Evolutionary conservation across 2,888 invertebrate species (phyloP).

Genomic region (Mesoligia furuncula): DNA sequence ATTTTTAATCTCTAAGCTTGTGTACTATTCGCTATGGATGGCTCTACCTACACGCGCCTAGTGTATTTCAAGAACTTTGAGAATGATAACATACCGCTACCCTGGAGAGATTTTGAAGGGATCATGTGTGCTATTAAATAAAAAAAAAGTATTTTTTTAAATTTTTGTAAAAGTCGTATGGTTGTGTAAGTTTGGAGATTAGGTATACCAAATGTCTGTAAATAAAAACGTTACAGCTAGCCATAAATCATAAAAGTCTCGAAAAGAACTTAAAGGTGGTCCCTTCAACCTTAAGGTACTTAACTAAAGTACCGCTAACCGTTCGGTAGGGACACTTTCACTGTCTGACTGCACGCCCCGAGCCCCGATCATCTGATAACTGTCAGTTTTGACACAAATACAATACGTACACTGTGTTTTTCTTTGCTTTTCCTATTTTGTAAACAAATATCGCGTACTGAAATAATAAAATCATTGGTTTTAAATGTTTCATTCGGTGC

Average conservation of each 20-base stretch:
- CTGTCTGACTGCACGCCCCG: slow-evolving; percentile 74
- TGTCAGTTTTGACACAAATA: slow-evolving; percentile 66
- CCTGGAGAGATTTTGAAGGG: not conserved
- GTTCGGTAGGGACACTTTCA: slow-evolving; percentile 85
- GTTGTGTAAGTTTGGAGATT: not conserved
- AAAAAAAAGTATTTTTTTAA: too few relatives aligned
- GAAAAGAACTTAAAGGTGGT: slow-evolving; percentile 40
- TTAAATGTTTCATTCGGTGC: not conserved
- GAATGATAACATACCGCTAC: not conserved
- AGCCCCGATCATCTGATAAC: slow-evolving; percentile 77
- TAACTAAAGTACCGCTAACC: slow-evolving; percentile 78
- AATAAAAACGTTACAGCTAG: not conserved
- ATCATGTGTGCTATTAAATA: not conserved
- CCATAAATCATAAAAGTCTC: slow-evolving; percentile 26
- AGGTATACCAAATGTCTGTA: not conserved
- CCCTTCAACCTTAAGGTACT: slow-evolving; percentile 50
- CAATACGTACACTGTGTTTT: slow-evolving; percentile 26
- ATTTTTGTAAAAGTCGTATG: not conserved
- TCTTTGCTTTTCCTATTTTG: not conserved
- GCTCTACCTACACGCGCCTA: not conserved
- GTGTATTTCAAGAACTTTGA: not conserved
- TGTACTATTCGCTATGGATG: not conserved
- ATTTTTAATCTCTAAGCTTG: not conserved
- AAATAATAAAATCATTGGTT: not conserved
- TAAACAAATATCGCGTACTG: slow-evolving; percentile 1